Conservation (phyloP, 2,113 vertebrate genomes). For the Oreochromis niloticus region DNA sequence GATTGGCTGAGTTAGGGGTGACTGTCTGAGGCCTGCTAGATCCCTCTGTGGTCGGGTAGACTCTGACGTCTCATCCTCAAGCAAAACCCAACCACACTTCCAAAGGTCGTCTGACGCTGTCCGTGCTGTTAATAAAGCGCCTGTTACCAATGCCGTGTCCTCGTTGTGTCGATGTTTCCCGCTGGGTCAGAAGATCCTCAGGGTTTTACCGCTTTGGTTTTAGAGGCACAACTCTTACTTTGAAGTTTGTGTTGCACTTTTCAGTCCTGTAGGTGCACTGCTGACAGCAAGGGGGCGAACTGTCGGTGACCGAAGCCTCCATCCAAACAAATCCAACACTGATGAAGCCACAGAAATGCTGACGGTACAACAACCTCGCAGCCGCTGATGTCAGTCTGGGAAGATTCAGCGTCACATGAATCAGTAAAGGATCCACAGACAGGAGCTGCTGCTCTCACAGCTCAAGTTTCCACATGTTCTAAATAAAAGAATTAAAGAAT, state of each 20-base stretch:
- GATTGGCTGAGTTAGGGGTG: background rate
- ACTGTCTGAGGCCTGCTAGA: background rate
- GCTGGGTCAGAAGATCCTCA: background rate
- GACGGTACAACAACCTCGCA: background rate
- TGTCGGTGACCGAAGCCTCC: background rate
- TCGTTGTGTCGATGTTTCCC: background rate
- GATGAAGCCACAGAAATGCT: background rate
- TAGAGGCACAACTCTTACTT: background rate
- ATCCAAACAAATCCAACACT: background rate
- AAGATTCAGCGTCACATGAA: background rate
- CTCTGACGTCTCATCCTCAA: background rate
- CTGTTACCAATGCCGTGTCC: background rate
- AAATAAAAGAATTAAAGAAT: background rate
- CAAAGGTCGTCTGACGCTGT: background rate
- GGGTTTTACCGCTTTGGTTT: background rate
- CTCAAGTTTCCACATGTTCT: background rate
- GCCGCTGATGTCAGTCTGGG: background rate
- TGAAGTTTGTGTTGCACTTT: background rate
- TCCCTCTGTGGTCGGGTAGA: background rate
- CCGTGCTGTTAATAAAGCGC: slow-evolving; percentile 39
- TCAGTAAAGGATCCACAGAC: background rate
- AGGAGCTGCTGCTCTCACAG: background rate
- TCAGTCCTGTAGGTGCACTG: background rate
- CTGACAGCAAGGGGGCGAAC: background rate
- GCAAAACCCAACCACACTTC: background rate